Conservation (phyloP, 2,888 invertebrate genomes). For the Tenthredo distinguenda region DNA sequence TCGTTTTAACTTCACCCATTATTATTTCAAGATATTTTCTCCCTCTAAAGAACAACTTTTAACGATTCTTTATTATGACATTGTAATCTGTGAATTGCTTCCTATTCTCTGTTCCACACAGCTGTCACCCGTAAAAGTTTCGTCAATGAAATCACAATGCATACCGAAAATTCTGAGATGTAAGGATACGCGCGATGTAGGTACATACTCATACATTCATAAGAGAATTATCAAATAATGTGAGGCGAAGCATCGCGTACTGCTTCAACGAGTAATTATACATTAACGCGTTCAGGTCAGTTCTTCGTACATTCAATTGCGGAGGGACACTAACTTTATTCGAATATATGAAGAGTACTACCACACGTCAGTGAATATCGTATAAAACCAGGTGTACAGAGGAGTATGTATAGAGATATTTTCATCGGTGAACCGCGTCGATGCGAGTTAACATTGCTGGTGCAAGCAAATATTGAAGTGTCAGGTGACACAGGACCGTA, state of each 20-base stretch:
- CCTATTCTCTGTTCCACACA: neutral
- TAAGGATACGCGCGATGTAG: neutral
- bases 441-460: neutral
- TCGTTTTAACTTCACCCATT: neutral
- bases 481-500: constrained; percentile 67
- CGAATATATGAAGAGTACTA: neutral
- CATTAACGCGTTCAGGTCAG: neutral
- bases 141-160: neutral
- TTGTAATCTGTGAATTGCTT: neutral
- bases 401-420: neutral
- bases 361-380: neutral
- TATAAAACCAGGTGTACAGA: neutral
- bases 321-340: neutral
- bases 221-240: neutral
- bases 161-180: neutral
- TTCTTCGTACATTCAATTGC: neutral
- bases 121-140: neutral
- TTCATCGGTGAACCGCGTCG: neutral
- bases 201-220: neutral
- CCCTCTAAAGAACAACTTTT: neutral
- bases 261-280: neutral
- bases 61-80: constrained; percentile 22
- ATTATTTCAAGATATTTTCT: neutral
- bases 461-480: constrained; percentile 66
- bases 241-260: neutral